phyloP scores from a whole-genome alignment of 2,888 invertebrate genomes.

The Melinaea menophilus region DNA sequence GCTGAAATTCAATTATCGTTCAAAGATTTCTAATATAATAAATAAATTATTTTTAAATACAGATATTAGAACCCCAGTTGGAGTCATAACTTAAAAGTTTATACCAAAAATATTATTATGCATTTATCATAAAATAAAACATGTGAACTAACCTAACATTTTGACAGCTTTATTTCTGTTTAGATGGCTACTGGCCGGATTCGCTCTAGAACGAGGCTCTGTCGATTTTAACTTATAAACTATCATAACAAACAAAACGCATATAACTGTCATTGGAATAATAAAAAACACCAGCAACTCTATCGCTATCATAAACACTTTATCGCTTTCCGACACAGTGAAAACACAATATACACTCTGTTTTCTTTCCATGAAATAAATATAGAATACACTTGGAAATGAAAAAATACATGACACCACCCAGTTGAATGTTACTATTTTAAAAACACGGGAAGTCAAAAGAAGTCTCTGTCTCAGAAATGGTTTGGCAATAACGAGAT shows the following conservation, averaged over 20 bases:
- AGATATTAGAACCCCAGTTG: no score
- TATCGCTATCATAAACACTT: constrained; percentile 59
- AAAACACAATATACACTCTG: constrained; percentile 60
- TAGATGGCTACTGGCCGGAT: constrained; percentile 59
- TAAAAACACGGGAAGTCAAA: constrained; percentile 86
- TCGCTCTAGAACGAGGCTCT: constrained; percentile 72
- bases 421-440: constrained; percentile 85
- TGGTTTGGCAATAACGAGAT: constrained; percentile 90
- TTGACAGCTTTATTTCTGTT: constrained; percentile 81
- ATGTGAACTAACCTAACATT: constrained; percentile 83
- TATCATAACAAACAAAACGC: constrained; percentile 87
- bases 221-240: constrained; percentile 82
- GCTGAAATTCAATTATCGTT: constrained; percentile 44
- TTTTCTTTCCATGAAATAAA: constrained; percentile 56
- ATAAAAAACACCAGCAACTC: constrained; percentile 90
- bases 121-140: constrained; percentile 7
- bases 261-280: constrained; percentile 89
- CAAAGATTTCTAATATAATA: no score
- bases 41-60: no score
- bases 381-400: constrained; percentile 79
- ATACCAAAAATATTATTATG: no score
- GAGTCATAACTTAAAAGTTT: no score
- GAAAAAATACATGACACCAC: constrained; percentile 83
- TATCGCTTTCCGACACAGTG: constrained; percentile 42
- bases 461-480: constrained; percentile 88